Percentiles rank a stretch among this genome's conserved stretches.
phyloP scores from a whole-genome alignment of 2,797 vertebrate species.

The Malacoctenus gilli region DNA sequence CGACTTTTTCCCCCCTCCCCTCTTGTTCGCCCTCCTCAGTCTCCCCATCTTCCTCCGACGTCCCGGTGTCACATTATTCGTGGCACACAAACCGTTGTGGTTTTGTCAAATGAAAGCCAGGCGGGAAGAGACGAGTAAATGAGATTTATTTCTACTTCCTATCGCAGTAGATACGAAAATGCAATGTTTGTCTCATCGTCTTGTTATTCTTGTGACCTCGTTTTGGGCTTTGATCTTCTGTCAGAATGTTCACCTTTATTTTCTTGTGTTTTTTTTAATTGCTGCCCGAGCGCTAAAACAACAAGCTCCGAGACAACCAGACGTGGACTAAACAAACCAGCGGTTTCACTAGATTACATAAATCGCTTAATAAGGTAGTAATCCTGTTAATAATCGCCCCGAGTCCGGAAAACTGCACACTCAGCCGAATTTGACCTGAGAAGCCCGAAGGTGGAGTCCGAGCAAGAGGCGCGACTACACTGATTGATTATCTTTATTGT shows the following conservation, averaged over 20 bases:
- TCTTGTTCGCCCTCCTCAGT: slow-evolving; percentile 8
- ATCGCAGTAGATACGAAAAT: too few species aligned
- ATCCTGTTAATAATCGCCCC: background rate
- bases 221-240: too few species aligned
- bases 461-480: too few species aligned
- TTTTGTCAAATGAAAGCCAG: too few species aligned
- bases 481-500: too few species aligned
- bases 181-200: too few species aligned
- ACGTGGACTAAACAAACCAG: background rate
- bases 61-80: background rate
- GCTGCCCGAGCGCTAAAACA: background rate
- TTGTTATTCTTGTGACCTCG: too few species aligned
- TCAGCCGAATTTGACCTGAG: background rate
- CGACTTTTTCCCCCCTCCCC: slow-evolving; percentile 7
- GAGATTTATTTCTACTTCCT: too few species aligned
- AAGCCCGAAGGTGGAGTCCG: too few species aligned
- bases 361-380: background rate
- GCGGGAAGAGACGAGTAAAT: too few species aligned
- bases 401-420: background rate
- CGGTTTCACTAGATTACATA: background rate
- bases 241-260: too few species aligned
- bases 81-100: background rate
- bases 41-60: background rate
- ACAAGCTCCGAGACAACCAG: background rate
- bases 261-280: too few species aligned